Conservation (phyloP, 2,797 vertebrate species). For the Amblyraja radiata region DNA sequence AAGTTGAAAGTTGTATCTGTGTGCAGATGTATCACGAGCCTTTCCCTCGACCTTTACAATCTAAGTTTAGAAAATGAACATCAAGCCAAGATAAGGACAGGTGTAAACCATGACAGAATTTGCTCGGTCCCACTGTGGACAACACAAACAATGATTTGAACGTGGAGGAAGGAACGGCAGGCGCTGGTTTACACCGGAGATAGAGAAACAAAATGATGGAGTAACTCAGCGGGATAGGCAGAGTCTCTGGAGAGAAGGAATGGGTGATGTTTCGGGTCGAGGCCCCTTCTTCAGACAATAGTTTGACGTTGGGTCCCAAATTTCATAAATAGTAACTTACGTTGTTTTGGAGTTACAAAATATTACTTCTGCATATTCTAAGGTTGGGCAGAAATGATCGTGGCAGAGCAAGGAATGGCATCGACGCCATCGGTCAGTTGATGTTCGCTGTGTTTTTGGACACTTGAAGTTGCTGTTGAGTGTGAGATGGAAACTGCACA, state of each 20-base stretch:
- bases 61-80: background rate
- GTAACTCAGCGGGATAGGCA: too few species aligned
- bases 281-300: background rate
- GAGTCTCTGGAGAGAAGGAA: too few species aligned
- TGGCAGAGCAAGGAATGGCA: background rate
- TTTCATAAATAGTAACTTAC: background rate
- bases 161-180: too few species aligned
- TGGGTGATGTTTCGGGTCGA: too few species aligned
- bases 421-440: background rate
- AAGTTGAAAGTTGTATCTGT: constrained; percentile 2
- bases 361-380: too few species aligned
- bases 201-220: too few species aligned
- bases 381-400: background rate
- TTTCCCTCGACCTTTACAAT: background rate
- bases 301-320: background rate
- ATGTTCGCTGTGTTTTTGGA: background rate
- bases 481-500: background rate
- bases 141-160: background rate
- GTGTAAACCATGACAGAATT: background rate
- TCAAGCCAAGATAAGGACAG: background rate
- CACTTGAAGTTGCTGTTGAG: background rate
- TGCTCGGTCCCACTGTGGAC: too few species aligned
- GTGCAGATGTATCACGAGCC: too few species aligned
- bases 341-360: background rate
- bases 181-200: too few species aligned